Evolutionary conservation across 2,888 invertebrate genomes (phyloP).

Genomic region (Quadroppia sp.): DNA sequence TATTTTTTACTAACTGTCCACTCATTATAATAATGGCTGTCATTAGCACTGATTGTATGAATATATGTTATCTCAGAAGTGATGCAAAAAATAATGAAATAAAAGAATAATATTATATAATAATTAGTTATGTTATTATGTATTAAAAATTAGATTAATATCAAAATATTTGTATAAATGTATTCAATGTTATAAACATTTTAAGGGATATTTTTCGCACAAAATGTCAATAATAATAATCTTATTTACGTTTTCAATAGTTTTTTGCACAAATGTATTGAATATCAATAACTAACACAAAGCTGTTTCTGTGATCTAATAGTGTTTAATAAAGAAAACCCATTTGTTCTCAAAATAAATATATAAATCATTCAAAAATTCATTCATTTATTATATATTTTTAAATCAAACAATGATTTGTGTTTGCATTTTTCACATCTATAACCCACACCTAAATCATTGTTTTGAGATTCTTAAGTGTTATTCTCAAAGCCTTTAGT

Average conservation of each 20-base stretch:
- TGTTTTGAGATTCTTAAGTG: too few relatives aligned
- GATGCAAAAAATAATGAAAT: background rate
- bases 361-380: too few relatives aligned
- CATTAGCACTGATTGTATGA: background rate
- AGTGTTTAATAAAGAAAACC: slow-evolving; percentile 3
- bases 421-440: too few relatives aligned
- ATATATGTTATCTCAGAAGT: background rate
- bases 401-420: too few relatives aligned
- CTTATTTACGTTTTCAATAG: background rate
- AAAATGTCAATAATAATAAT: too few relatives aligned
- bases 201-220: background rate
- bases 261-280: slow-evolving; percentile 17
- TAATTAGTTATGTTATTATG: background rate
- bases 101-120: background rate
- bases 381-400: too few relatives aligned
- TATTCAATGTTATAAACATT: slow-evolving; percentile 23
- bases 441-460: too few relatives aligned
- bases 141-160: background rate
- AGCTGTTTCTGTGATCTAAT: slow-evolving; percentile 36
- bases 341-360: background rate
- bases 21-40: background rate
- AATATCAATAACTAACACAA: slow-evolving; percentile 5
- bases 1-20: background rate
- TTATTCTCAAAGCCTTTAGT: too few relatives aligned
- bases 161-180: background rate